Evolutionary conservation across 2,888 invertebrate species (phyloP).

Genomic region (Coelinius sp.): DNA sequence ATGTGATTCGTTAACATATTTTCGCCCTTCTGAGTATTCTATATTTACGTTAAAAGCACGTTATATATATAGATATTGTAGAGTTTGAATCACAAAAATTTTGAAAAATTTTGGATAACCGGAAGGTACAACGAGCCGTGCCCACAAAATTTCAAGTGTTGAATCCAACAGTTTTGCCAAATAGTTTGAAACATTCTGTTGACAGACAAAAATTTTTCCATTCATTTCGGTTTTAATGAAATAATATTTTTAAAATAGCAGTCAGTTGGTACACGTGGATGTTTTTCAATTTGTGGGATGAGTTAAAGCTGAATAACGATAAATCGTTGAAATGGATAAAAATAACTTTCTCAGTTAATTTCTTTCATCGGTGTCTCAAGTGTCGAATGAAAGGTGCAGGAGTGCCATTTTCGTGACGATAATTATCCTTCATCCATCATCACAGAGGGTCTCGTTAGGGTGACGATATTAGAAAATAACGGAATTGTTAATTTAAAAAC

Average conservation of each 20-base stretch:
- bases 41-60: background rate
- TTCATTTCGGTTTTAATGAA: background rate
- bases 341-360: too few species aligned
- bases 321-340: background rate
- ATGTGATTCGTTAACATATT: background rate
- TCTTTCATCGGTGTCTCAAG: background rate
- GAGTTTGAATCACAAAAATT: background rate
- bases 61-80: background rate
- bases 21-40: conserved; percentile 5
- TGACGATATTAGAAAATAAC: background rate
- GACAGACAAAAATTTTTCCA: background rate
- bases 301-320: background rate
- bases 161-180: background rate
- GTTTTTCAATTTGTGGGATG: background rate
- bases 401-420: background rate
- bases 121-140: background rate
- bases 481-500: background rate
- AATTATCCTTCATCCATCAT: background rate
- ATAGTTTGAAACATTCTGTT: background rate
- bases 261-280: too few species aligned
- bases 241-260: background rate
- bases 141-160: background rate
- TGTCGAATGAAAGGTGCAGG: background rate
- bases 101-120: background rate
- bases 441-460: background rate